Conservation (phyloP, 2,113 vertebrate species). For the Vidua chalybeata region DNA sequence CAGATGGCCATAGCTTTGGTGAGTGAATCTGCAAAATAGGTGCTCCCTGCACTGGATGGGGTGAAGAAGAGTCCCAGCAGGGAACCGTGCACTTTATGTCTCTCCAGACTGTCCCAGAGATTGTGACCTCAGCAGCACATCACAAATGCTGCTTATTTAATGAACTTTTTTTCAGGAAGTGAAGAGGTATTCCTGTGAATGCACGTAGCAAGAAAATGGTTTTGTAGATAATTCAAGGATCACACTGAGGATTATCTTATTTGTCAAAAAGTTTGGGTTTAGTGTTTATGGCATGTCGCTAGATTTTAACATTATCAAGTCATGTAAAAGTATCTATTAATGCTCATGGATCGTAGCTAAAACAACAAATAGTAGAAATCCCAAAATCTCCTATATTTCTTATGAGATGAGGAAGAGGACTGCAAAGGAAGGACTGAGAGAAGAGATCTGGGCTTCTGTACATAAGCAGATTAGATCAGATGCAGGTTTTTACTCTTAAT, state of each 20-base stretch:
- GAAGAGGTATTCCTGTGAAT: not conserved
- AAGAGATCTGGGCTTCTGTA: not conserved
- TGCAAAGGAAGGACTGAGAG: not conserved
- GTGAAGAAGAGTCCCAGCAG: not conserved
- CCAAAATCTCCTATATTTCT: not conserved
- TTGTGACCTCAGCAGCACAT: not conserved
- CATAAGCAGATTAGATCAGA: not conserved
- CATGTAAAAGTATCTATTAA: not conserved
- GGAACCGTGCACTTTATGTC: not conserved
- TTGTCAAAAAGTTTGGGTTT: not conserved
- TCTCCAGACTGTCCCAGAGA: not conserved
- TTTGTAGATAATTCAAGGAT: not conserved
- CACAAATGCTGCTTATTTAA: not conserved
- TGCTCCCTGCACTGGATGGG: not conserved
- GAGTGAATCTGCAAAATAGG: not conserved
- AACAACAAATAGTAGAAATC: not conserved
- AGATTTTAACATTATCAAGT: not conserved
- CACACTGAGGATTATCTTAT: rapidly evolving
- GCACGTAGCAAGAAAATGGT: not conserved
- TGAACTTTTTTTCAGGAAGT: not conserved
- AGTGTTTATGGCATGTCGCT: not conserved
- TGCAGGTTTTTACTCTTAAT: not conserved
- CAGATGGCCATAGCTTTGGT: not conserved
- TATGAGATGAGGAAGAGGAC: not conserved
- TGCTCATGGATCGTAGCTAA: not conserved